A percentile compares a stretch with the other conserved stretches of the same genome.
These are phyloP conservation scores for Cheilinus undulatus DNA, from an alignment of 2,113 vertebrate species.

Conservation along the genomic window DNA sequence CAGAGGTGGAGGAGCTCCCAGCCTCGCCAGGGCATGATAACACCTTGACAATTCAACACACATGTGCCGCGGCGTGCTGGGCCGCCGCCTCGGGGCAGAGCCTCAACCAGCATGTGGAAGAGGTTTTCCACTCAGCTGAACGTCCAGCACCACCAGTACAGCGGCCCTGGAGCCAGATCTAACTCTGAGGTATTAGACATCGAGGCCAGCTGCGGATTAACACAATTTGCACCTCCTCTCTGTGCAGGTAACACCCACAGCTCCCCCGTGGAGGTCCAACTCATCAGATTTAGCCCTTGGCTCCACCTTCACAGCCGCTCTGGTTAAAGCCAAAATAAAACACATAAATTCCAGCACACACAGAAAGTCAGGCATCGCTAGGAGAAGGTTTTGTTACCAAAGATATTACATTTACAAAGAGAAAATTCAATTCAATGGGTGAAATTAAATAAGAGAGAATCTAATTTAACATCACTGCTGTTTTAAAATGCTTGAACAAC, in stretches of 20 bases:
- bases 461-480: slow-evolving; percentile 71
- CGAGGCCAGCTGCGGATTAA: slow-evolving; percentile 79
- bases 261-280: slow-evolving; percentile 47
- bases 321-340: slow-evolving; percentile 61
- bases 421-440: slow-evolving; percentile 63
- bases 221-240: slow-evolving; percentile 80
- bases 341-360: slow-evolving; percentile 18
- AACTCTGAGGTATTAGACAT: slow-evolving; percentile 58
- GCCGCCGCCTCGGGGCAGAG: slow-evolving; percentile 71
- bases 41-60: slow-evolving; percentile 82
- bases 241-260: slow-evolving; percentile 61
- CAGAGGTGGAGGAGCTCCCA: slow-evolving; percentile 58
- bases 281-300: slow-evolving; percentile 44
- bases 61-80: slow-evolving; percentile 71
- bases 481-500: slow-evolving; percentile 77
- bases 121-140: slow-evolving; percentile 80
- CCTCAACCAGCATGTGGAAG: slow-evolving; percentile 75
- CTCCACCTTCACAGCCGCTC: slow-evolving; percentile 57
- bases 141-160: slow-evolving; percentile 56
- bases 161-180: slow-evolving; percentile 50
- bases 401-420: slow-evolving; percentile 62
- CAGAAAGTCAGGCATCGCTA: slow-evolving; percentile 27
- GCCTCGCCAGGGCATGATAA: slow-evolving; percentile 70
- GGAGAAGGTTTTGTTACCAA: slow-evolving; percentile 60
- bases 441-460: slow-evolving; percentile 75